Percentiles rank a stretch among this genome's conserved stretches.
Evolutionary conservation across 2,113 vertebrate species (phyloP).

Genomic region (Fregetta grallaria): DNA sequence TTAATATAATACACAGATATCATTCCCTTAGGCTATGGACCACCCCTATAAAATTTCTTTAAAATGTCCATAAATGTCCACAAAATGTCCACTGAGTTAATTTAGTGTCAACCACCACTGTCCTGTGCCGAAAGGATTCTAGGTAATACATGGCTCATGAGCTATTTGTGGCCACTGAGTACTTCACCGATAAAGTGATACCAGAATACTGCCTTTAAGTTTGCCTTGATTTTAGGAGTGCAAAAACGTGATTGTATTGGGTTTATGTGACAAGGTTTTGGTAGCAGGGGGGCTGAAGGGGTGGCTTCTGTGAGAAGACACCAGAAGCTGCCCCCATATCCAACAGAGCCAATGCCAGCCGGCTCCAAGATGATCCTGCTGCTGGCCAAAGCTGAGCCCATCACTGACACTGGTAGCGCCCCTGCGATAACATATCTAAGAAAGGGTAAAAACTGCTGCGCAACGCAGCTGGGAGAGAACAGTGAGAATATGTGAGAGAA

Average conservation of each 20-base stretch:
- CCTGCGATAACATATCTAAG: background rate
- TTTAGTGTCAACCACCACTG: background rate
- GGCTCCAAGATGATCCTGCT: rapidly evolving
- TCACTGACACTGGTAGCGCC: rapidly evolving
- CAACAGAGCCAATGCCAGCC: background rate
- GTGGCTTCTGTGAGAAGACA: background rate
- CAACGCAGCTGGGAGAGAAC: background rate
- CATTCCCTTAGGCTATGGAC: no score
- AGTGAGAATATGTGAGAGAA: background rate
- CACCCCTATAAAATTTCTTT: no score
- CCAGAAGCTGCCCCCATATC: background rate
- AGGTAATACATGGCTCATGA: rapidly evolving
- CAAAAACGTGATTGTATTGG: background rate
- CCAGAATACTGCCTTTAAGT: background rate
- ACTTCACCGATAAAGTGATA: background rate
- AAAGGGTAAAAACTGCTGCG: background rate
- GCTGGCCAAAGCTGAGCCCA: background rate
- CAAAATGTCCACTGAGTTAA: no score
- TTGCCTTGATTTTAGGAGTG: background rate
- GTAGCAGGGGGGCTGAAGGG: rapidly evolving
- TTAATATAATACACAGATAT: no score
- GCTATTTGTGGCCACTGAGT: background rate
- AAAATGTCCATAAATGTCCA: no score
- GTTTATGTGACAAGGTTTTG: background rate
- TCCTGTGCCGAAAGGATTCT: background rate